Base-by-base conservation (phyloP, 2,888 invertebrate species). In the Drosophila vallismaia region DNA sequence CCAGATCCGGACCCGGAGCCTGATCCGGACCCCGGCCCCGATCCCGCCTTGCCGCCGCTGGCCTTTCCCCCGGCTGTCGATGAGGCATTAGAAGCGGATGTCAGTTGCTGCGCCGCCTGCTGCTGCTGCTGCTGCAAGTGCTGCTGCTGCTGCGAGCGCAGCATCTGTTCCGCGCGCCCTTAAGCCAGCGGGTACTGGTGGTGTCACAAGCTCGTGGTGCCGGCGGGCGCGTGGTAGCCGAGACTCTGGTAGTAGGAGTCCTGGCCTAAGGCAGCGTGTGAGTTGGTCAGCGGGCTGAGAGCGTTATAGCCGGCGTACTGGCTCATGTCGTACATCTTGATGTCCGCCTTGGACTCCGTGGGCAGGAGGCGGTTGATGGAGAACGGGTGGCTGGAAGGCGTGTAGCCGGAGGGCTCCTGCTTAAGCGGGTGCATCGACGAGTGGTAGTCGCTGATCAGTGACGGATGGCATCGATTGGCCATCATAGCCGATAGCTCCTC, bases 301-400 rank as follows among this genome's bases (percentile, higher is more conserved):
- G 93, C 93, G 81, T 94, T 94, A 82, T 94, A 94, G 66, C 94
- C 93, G 64, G 93, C 93, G 80, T 94, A 94, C 75, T 93, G 94
- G 71, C 94, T 94, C 92, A 96, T 96, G 89, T 96, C 97, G 92
- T 97, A 97, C 96, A 97, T 97, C 92, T 97, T 97, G 86, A 97
- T 94, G 92, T 97, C 97, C 77, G 97, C 94, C 92, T 97, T 97
- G 77, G 96, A 95, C 91, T 97, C 97, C 55, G 95, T 94, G 57
- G 98, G 97, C 89, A 98, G 94, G 90, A 98, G 94, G 92, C 97
- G 95, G 88, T 96, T 97, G 92, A 98, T 98, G 91, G 97, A 97
- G 93, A 98, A 98, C 26, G 98, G 98, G 91, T 97, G 98, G 91
- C 94, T 96, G 77, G 96, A 95, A 12, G 96, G 95, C 66, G 96